Evolutionary conservation across 2,797 vertebrate species (phyloP), one percentile per base, ranked within the genome.

Genomic region (Silurus lanzhouensis): DNA sequence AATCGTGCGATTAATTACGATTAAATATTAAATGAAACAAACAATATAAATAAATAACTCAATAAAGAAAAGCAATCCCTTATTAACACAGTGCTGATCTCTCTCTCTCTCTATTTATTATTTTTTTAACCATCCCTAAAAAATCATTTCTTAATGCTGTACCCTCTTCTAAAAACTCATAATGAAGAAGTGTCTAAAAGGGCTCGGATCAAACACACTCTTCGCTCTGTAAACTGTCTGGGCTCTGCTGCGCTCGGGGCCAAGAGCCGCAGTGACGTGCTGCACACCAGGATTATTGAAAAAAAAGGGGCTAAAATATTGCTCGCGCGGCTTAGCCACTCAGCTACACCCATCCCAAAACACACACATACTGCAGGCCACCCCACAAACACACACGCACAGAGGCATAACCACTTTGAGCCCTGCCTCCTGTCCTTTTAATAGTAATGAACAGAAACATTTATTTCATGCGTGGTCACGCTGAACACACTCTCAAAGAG

Each of bases 381-480:
- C 60, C 58, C 82, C 64, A 71, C 75, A 78, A 86, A 22, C 25
- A n/a, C 17, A 19, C 48, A 58, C 57, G 78, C 67, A 63, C 20
- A 10, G 7, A 72, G 27, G 25, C 79, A 48, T 17, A 61, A 71
- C 66, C 52, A 80, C 81, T 61, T 31, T 63, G 27, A 85, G 75
- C 67, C 72, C 80, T 68, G 17, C 80, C 63, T 77, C 72, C 44
- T 82, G 80, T 82, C 80, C 85, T 86, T 86, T 86, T 86, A 86
- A 82, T 86, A 86, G 85, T 86, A 81, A 86, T 86, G 72, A 86
- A 86, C 85, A 86, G 79, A 82, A 86, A 86, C 83, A 72, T 82
- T 82, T 84, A 85, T 83, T 87, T 87, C 83, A 87, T 85, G 83
- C 81, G 46, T 75, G 81, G 86, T 87, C 86, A 85, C 80, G 66